phyloP scores from a whole-genome alignment of 2,113 vertebrate species.

The Colinus virginianus region DNA sequence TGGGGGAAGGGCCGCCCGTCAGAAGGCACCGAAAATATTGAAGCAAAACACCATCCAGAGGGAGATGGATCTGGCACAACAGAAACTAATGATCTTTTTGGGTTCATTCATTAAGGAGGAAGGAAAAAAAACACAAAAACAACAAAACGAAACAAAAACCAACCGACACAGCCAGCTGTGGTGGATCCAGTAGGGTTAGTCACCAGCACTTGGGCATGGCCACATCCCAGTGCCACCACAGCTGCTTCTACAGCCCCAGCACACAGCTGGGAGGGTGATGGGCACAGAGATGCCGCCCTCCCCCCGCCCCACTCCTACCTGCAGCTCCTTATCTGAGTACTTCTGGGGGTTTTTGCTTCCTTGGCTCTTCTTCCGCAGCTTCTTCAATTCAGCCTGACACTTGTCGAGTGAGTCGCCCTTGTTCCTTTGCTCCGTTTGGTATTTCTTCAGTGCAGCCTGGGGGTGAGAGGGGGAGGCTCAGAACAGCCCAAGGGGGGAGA shows the following conservation, averaged over 20 bases:
- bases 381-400: slow-evolving; percentile 96
- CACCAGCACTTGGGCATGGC: accelerated
- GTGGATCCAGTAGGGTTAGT: neutral
- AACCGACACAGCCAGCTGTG: neutral
- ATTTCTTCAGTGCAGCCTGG: slow-evolving; percentile 96
- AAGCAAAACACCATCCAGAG: neutral
- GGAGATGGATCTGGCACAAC: neutral
- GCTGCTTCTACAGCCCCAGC: neutral
- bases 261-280: no score
- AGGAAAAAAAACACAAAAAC: neutral
- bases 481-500: neutral
- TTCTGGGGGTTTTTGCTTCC: slow-evolving; percentile 98
- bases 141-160: no score
- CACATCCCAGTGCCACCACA: neutral
- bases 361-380: slow-evolving; percentile 97
- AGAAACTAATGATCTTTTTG: neutral
- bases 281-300: neutral
- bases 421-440: slow-evolving; percentile 95
- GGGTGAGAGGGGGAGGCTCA: neutral
- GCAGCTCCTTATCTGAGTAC: slow-evolving; percentile 97
- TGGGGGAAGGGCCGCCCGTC: neutral
- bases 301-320: slow-evolving; percentile 74
- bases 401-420: slow-evolving; percentile 95
- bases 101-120: neutral
- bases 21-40: neutral